Conservation (phyloP, 2,888 invertebrate genomes). For the Agrilus cyanescens region DNA sequence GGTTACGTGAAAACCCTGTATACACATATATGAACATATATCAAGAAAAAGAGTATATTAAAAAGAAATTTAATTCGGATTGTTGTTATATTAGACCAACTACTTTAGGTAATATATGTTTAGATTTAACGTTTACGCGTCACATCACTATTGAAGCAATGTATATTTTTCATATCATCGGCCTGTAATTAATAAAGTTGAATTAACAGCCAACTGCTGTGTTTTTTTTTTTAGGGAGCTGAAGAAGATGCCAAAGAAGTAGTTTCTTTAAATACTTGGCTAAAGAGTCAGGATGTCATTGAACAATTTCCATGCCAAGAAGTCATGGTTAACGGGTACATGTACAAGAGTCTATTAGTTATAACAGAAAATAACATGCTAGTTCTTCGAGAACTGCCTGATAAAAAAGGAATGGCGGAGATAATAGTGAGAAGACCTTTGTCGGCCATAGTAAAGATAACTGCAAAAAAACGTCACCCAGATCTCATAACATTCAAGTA, state of each 20-base stretch:
- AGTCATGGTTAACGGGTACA: constrained; percentile 77
- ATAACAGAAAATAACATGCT: constrained; percentile 78
- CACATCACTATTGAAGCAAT: too few relatives aligned
- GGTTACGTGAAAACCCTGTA: too few relatives aligned
- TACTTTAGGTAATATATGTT: too few relatives aligned
- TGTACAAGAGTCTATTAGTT: constrained; percentile 79
- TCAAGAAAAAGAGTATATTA: too few relatives aligned
- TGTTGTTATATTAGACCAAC: too few relatives aligned
- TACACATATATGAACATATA: too few relatives aligned
- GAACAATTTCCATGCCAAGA: constrained; percentile 87
- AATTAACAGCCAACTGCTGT: background rate
- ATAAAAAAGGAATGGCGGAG: constrained; percentile 67
- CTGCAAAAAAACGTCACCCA: constrained; percentile 89
- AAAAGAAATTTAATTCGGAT: too few relatives aligned
- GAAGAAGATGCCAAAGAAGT: constrained; percentile 61
- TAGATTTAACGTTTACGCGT: too few relatives aligned
- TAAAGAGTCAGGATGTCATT: constrained; percentile 72
- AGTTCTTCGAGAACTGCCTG: constrained; percentile 69
- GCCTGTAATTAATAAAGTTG: constrained; percentile 1
- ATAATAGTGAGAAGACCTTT: constrained; percentile 80
- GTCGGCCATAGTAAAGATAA: constrained; percentile 90
- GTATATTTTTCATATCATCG: too few relatives aligned
- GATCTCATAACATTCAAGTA: constrained; percentile 97
- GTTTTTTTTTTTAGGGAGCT: constrained; percentile 4
- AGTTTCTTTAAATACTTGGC: constrained; percentile 67